Evolutionary conservation across 2,888 invertebrate species (phyloP), one percentile per base, ranked within the genome.

Genomic region (Ctena decussata): DNA sequence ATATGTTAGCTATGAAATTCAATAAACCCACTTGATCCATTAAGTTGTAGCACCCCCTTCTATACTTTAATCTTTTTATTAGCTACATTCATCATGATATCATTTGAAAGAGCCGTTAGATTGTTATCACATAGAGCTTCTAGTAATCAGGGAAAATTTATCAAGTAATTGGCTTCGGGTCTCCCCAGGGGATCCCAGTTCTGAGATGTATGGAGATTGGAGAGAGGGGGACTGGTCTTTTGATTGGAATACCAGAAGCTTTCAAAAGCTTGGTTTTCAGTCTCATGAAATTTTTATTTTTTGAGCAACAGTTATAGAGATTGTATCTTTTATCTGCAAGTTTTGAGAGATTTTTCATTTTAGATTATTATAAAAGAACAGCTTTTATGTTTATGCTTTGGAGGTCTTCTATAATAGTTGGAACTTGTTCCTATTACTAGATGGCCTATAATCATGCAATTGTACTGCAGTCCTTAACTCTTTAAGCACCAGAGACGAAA

Each of bases 51-150:
- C 65, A 65, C 32, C 35, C 65, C 32, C 65, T 35, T 35, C 35
- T 35, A 35, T 65, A n/a, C 65, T 65, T 32, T 65, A 65, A 65
- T 65, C 65, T n/a, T 65, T 65, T 65, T 65, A 65, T 65, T 65
- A 35, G 65, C 65, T 18, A 32, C 21, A 65, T 35, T 65, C 35
- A 65, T 65, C 65, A 65, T 18, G 18, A 65, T 65, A 65, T 65
- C 65, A 30, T 35, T 57, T 65, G 24, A 35, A 65, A 65, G 65
- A 35, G 35, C 65, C 11, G 65, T 35, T 27, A 65, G 65, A 65
- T 65, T 32, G 35, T 65, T 18, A 65, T 65, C 65, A 35, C 65
- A 65, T 35, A 35, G 65, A 65, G 35, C 32, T 35, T 11, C 60
- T 18, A 60, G 27, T 60, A 27, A 60, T 65, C 35, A 65, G 32